phyloP scores from a whole-genome alignment of 2,797 vertebrate genomes.

The Thalassophryne amazonica region DNA sequence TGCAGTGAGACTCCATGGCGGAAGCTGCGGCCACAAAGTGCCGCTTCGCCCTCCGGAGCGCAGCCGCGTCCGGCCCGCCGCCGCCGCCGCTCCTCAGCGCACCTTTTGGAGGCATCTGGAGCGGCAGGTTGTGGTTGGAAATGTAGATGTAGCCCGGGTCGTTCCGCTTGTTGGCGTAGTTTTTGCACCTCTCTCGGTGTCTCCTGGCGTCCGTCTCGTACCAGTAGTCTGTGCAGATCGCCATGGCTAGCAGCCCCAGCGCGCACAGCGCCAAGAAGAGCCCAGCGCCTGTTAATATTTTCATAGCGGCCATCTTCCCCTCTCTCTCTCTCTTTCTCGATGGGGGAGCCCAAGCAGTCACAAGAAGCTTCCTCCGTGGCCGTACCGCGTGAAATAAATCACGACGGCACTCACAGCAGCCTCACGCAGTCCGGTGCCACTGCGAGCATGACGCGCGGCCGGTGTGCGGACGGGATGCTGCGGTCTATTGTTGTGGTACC shows the following conservation, averaged over 20 bases:
- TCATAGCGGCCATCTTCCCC: constrained; percentile 91
- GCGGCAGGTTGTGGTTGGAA: constrained; percentile 87
- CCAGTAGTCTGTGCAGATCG: constrained; percentile 92
- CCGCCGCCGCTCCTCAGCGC: constrained; percentile 57
- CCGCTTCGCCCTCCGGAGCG: constrained; percentile 58
- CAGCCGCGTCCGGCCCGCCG: constrained; percentile 43
- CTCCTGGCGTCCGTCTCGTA: constrained; percentile 91
- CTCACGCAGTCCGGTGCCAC: constrained; percentile 51
- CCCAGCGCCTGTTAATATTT: constrained; percentile 87
- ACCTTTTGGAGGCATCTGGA: constrained; percentile 82
- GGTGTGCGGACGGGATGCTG: constrained; percentile 52
- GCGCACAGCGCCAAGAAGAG: constrained; percentile 87
- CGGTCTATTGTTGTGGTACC: constrained; percentile 65
- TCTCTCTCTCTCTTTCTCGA: no score
- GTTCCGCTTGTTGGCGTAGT: constrained; percentile 88
- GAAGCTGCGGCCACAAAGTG: constrained; percentile 74
- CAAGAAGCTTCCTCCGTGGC: constrained; percentile 71
- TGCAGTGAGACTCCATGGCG: constrained; percentile 87
- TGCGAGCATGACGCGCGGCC: constrained; percentile 60
- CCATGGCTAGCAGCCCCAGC: constrained; percentile 86
- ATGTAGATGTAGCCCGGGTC: constrained; percentile 92
- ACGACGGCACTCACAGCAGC: constrained; percentile 68
- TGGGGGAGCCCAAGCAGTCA: constrained; percentile 71
- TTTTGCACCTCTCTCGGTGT: constrained; percentile 88
- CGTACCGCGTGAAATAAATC: constrained; percentile 69